Evolutionary conservation across 2,113 vertebrate genomes (phyloP).

Genomic region (Dicrurus megarhynchus): DNA sequence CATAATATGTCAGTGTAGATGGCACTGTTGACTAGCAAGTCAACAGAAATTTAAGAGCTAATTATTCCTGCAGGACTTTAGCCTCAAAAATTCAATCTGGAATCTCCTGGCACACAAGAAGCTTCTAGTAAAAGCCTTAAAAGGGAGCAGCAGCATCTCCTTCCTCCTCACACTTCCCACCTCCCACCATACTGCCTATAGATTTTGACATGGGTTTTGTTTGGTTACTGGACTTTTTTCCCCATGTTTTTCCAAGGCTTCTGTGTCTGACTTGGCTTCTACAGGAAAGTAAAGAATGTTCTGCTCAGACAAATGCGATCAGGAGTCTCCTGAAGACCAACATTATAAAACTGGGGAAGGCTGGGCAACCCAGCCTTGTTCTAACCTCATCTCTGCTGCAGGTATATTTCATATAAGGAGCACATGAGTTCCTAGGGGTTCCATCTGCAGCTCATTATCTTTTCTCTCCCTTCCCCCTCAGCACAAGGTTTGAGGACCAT

Average conservation of each 20-base stretch:
- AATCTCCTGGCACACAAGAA: background rate
- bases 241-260: background rate
- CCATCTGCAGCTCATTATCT: background rate
- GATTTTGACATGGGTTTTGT: background rate
- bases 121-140: background rate
- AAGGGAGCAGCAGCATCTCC: background rate
- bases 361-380: background rate
- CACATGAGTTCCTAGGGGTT: background rate
- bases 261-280: background rate
- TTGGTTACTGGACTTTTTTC: background rate
- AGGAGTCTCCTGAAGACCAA: background rate
- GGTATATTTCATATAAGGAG: background rate
- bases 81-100: background rate
- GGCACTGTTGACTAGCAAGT: background rate
- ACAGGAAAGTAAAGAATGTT: background rate
- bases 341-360: background rate
- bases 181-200: background rate
- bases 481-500: background rate
- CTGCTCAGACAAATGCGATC: background rate
- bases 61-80: background rate
- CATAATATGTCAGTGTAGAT: background rate
- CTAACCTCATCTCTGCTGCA: background rate
- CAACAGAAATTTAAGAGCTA: background rate
- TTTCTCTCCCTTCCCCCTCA: background rate
- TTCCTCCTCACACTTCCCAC: background rate